phyloP scores from a whole-genome alignment of 1,140 invertebrate species.

The Streblospio benedicti region DNA sequence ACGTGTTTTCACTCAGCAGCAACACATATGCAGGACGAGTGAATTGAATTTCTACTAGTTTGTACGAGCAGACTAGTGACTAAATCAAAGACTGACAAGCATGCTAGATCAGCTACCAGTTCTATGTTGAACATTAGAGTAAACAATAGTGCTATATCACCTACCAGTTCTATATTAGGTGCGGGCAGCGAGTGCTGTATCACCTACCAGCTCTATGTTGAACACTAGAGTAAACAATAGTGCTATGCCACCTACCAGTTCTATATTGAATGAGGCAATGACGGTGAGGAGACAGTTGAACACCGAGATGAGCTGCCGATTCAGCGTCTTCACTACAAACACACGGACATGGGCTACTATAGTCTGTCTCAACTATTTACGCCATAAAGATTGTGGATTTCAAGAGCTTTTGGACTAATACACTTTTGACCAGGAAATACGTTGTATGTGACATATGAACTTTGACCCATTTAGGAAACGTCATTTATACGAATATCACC shows the following conservation, averaged over 20 bases:
- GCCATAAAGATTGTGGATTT: too few species aligned
- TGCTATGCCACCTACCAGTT: slow-evolving; percentile 8
- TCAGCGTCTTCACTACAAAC: slow-evolving; percentile 42
- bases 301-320: slow-evolving; percentile 46
- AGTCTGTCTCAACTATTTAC: neutral
- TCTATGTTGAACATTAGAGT: too few species aligned
- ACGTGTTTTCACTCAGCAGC: too few species aligned
- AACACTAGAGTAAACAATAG: neutral
- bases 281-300: slow-evolving; percentile 50
- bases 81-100: neutral
- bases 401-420: too few species aligned
- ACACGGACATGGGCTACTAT: neutral
- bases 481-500: too few species aligned
- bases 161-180: neutral
- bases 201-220: neutral
- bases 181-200: neutral
- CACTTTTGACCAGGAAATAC: too few species aligned
- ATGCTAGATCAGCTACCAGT: neutral
- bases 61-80: neutral
- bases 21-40: too few species aligned
- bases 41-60: neutral
- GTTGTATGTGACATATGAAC: too few species aligned
- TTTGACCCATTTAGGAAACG: too few species aligned
- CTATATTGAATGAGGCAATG: slow-evolving; percentile 41
- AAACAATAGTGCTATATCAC: too few species aligned